Conservation (phyloP, 53 echinoderm and acorn worm species). For the Echinometra lucunter region DNA sequence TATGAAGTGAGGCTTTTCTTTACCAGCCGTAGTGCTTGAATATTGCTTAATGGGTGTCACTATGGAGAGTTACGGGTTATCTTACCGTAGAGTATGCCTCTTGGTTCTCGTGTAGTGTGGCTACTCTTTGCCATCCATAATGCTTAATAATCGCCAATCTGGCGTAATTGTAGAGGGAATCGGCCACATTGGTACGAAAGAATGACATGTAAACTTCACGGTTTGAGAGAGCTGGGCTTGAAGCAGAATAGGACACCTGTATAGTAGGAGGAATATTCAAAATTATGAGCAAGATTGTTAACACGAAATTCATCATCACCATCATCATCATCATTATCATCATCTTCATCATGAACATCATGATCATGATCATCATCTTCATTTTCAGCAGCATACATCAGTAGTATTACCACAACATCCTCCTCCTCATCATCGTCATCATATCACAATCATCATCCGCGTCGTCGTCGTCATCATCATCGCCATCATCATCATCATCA, state of each 20-base stretch:
- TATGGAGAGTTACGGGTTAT: neutral
- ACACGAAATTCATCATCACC: neutral
- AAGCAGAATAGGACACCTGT: slow-evolving; percentile 86
- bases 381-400: too few species aligned
- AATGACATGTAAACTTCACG: slow-evolving; percentile 86
- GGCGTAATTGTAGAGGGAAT: slow-evolving; percentile 86
- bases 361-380: neutral
- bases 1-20: too few species aligned
- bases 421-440: neutral
- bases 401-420: neutral
- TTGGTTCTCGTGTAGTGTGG: slow-evolving; percentile 87
- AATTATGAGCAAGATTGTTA: neutral
- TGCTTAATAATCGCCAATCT: slow-evolving; percentile 80
- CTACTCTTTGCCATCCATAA: slow-evolving; percentile 81
- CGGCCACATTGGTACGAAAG: slow-evolving; percentile 84
- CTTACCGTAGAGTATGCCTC: slow-evolving; percentile 88
- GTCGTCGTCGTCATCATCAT: neutral
- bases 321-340: neutral
- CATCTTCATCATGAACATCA: neutral
- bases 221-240: slow-evolving; percentile 81
- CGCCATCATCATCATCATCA: neutral
- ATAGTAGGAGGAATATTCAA: neutral
- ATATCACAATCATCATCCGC: neutral
- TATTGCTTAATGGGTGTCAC: too few species aligned
- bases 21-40: too few species aligned